Conservation (phyloP, 2,797 vertebrate species). For the Sebastes trivittatus region DNA sequence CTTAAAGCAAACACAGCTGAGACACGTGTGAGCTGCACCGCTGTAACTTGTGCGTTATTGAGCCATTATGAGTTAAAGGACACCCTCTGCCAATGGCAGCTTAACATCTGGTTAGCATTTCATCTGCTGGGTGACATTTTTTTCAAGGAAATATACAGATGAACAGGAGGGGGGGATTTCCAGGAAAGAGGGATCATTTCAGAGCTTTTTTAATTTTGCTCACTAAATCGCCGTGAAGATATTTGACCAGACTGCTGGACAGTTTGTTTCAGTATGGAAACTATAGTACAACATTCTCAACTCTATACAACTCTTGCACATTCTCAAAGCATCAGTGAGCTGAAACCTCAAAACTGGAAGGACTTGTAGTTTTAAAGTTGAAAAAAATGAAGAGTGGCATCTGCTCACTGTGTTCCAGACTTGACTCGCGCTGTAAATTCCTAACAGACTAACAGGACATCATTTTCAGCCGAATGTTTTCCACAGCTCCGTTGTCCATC, state of each 20-base stretch:
- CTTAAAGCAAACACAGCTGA: constrained; percentile 59
- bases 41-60: constrained; percentile 33
- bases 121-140: constrained; percentile 60
- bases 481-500: constrained; percentile 46
- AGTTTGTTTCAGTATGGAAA: constrained; percentile 42
- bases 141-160: constrained; percentile 44
- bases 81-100: constrained; percentile 54
- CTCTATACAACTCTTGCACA: background rate
- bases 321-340: constrained; percentile 7
- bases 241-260: constrained; percentile 27
- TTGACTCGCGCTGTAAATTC: constrained; percentile 29
- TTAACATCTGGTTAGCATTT: constrained; percentile 81
- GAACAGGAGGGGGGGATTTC: constrained; percentile 47
- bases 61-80: constrained; percentile 62
- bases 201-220: constrained; percentile 32
- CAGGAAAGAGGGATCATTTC: constrained; percentile 61
- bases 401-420: constrained; percentile 39
- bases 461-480: constrained; percentile 50
- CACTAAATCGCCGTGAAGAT: constrained; percentile 24
- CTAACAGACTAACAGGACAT: constrained; percentile 34
- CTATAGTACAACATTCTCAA: background rate
- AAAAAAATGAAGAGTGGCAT: constrained; percentile 49
- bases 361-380: constrained; percentile 23
- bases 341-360: constrained; percentile 47
- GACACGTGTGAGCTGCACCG: constrained; percentile 18